Evolutionary conservation across 1,140 invertebrate species (phyloP).

Genomic region (Vanessa tameamea): DNA sequence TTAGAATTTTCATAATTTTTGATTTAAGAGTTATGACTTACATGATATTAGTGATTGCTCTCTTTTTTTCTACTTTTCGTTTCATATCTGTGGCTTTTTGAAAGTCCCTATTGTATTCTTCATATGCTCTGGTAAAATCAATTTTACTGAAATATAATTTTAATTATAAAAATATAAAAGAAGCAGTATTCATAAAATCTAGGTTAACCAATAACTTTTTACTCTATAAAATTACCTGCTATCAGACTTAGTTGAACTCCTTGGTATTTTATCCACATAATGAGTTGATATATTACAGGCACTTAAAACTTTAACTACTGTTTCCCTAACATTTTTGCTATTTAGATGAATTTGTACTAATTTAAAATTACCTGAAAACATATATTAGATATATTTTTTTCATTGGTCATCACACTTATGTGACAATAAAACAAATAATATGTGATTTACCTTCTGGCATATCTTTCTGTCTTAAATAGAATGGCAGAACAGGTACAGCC

Average conservation of each 20-base stretch:
- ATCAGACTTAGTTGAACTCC: conserved; percentile 43
- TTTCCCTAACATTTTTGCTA: conserved; percentile 85
- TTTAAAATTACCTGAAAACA: conserved; percentile 83
- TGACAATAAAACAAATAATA: conserved; percentile 51
- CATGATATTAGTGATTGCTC: conserved; percentile 63
- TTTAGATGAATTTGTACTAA: conserved; percentile 87
- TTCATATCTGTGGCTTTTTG: conserved; percentile 64
- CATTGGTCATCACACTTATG: conserved; percentile 61
- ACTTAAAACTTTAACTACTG: conserved; percentile 89
- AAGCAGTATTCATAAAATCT: not conserved
- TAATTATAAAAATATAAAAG: not conserved
- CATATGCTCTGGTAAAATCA: conserved; percentile 63
- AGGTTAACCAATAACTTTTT: not conserved
- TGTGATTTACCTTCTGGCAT: conserved; percentile 78
- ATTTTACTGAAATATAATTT: conserved; percentile 52
- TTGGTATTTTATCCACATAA: conserved; percentile 88
- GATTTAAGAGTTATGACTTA: conserved; percentile 42
- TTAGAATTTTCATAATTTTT: too few species aligned
- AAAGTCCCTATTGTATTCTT: conserved; percentile 67
- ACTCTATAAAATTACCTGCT: conserved; percentile 44
- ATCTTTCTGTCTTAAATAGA: conserved; percentile 87
- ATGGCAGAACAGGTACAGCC: conserved; percentile 84
- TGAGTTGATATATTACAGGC: conserved; percentile 91
- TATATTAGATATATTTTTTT: not conserved
- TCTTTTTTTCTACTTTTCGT: conserved; percentile 69